Percentiles rank a stretch among this genome's conserved stretches.
Evolutionary conservation across 2,113 vertebrate species (phyloP).

Genomic region (Perca flavescens): DNA sequence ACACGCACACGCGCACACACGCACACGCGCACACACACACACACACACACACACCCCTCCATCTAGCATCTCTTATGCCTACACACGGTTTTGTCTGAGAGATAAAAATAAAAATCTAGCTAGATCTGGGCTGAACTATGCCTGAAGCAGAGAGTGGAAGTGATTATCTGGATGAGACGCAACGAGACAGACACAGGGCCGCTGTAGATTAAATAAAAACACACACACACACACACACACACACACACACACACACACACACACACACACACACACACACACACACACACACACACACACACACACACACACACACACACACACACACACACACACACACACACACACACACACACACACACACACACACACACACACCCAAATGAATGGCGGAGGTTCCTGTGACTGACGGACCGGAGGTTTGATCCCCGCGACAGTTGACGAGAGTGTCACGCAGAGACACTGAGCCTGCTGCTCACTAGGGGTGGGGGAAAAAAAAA

Average conservation of each 20-base stretch:
- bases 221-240: not conserved
- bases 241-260: slow-evolving; percentile 5
- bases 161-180: slow-evolving; percentile 45
- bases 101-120: slow-evolving; percentile 23
- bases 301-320: not conserved
- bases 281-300: not conserved
- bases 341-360: not conserved
- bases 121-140: slow-evolving; percentile 31
- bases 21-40: not conserved
- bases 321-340: too few species aligned
- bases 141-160: slow-evolving; percentile 36
- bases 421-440: slow-evolving; percentile 10
- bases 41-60: not conserved
- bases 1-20: too few species aligned
- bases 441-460: too few species aligned
- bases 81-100: slow-evolving; percentile 55
- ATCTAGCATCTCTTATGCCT: not conserved
- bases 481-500: too few species aligned
- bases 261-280: not conserved
- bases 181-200: slow-evolving; percentile 1
- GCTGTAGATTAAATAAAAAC: slow-evolving; percentile 29
- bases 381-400: not conserved
- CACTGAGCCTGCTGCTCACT: too few species aligned
- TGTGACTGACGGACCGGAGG: not conserved
- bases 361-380: not conserved